Evolutionary conservation across 1,140 invertebrate species (phyloP).

Genomic region (Drosophila baimaii): DNA sequence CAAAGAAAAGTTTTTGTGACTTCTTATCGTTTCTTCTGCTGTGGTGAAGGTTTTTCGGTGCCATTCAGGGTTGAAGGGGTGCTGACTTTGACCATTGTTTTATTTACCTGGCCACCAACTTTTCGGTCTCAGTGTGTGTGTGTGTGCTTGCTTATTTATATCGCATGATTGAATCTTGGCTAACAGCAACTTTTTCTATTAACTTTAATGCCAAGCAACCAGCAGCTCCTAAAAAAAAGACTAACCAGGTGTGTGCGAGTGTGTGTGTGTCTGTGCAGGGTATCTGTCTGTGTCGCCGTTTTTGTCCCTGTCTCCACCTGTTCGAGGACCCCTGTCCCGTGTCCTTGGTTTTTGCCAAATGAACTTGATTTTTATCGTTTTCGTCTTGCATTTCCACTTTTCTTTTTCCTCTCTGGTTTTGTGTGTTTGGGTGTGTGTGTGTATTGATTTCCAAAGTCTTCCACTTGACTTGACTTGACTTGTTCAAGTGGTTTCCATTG

Average conservation of each 20-base stretch:
- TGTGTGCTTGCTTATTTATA: conserved; percentile 74
- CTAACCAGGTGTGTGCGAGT: conserved; percentile 68
- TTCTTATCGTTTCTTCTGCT: conserved; percentile 74
- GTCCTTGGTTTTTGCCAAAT: conserved; percentile 67
- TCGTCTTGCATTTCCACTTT: conserved; percentile 33
- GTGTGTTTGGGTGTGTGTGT: conserved; percentile 32
- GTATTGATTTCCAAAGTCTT: conserved; percentile 77
- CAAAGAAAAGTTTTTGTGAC: conserved; percentile 68
- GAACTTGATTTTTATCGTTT: conserved; percentile 82
- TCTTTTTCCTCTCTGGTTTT: conserved; percentile 1
- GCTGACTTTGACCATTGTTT: conserved; percentile 72
- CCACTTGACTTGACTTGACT: conserved; percentile 65
- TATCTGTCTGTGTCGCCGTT: conserved; percentile 28
- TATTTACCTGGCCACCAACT: conserved; percentile 72
- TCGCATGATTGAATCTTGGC: conserved; percentile 83
- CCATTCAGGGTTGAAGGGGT: conserved; percentile 29
- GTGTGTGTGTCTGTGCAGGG: conserved; percentile 22
- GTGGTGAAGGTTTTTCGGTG: conserved; percentile 41
- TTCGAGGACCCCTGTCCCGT: conserved; percentile 17
- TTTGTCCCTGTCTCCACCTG: conserved; percentile 56
- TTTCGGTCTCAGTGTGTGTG: conserved; percentile 35
- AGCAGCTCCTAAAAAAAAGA: conserved; percentile 43
- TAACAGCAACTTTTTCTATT: conserved; percentile 83
- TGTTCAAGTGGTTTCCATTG: conserved; percentile 63
- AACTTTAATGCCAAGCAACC: conserved; percentile 77